Conservation (phyloP, 1,140 invertebrate genomes). For the Neuroterus valhalla region DNA sequence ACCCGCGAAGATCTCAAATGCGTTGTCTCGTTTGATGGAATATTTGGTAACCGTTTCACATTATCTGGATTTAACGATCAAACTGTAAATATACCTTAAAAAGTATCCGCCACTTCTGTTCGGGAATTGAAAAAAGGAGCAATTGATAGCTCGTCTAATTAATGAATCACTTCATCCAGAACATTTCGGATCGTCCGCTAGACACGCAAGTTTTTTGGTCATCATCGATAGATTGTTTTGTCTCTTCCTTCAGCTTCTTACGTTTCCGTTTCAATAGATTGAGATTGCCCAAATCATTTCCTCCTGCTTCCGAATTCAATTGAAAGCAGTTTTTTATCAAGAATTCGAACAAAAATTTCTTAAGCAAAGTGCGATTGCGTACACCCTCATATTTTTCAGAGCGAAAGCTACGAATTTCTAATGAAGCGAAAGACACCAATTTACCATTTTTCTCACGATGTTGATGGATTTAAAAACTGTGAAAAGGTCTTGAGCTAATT, state of each 20-base stretch:
- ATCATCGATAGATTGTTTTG: slow-evolving; percentile 27
- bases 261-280: slow-evolving; percentile 1
- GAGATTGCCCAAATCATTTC: slow-evolving; percentile 4
- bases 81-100: slow-evolving; percentile 18
- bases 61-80: slow-evolving; percentile 39
- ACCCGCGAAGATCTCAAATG: slow-evolving; percentile 48
- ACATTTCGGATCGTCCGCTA: slow-evolving; percentile 18
- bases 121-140: slow-evolving; percentile 28
- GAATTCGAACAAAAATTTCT: too few species aligned
- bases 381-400: not conserved
- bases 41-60: slow-evolving; percentile 40
- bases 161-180: slow-evolving; percentile 33
- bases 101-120: not conserved
- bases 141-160: slow-evolving; percentile 12
- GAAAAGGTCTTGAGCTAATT: not conserved
- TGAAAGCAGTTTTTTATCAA: not conserved
- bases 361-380: too few species aligned
- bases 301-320: not conserved
- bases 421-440: too few species aligned
- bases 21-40: slow-evolving; percentile 42
- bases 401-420: slow-evolving; percentile 21
- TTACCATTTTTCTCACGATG: not conserved
- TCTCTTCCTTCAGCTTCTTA: slow-evolving; percentile 7
- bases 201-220: slow-evolving; percentile 35
- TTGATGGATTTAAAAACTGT: slow-evolving; percentile 19